These are phyloP conservation scores for Oophaga pumilio DNA, from an alignment of 2,113 vertebrate species.

Conservation along the genomic window DNA sequence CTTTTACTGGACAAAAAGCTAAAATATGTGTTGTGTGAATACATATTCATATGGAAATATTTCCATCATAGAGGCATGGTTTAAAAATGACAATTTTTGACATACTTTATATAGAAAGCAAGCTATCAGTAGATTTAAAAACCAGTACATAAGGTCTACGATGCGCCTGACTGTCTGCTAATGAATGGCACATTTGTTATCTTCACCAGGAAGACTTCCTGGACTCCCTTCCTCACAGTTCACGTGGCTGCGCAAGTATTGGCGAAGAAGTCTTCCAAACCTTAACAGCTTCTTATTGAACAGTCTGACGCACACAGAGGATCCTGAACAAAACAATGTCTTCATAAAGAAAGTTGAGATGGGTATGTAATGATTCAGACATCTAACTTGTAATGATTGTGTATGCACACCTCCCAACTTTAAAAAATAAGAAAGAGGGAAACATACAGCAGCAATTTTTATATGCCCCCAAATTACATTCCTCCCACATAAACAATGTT, in stretches of 20 bases:
- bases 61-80: no score
- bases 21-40: no score
- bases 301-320: constrained; percentile 58
- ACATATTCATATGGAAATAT: no score
- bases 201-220: constrained; percentile 68
- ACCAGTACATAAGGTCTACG: neutral
- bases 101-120: neutral
- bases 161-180: neutral
- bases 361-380: neutral
- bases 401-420: neutral
- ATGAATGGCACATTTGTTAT: constrained; percentile 13
- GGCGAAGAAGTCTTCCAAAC: constrained; percentile 56
- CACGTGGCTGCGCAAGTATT: constrained; percentile 76
- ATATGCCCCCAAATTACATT: no score
- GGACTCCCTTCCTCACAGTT: constrained; percentile 67
- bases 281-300: constrained; percentile 54
- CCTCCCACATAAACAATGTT: no score
- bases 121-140: neutral
- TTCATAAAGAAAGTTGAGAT: neutral
- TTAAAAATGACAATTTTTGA: no score
- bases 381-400: neutral
- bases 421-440: no score
- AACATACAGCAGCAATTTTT: no score
- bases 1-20: no score
- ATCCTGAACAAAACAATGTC: neutral